These are phyloP conservation scores for Philonicus albiceps DNA, from an alignment of 2,888 invertebrate species.

Conservation along the genomic window DNA sequence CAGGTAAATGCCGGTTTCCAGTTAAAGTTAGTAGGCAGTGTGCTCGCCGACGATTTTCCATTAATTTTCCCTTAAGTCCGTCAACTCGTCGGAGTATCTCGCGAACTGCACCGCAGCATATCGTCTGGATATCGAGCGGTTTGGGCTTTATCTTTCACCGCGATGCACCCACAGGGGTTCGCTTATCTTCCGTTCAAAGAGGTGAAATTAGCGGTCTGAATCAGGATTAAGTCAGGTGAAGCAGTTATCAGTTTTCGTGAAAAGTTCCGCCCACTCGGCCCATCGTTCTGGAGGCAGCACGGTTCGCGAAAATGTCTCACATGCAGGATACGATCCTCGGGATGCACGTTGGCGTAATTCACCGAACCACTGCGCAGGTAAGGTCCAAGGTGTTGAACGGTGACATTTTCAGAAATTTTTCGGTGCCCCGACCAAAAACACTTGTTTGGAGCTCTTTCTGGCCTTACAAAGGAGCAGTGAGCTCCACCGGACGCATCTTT, in stretches of 20 bases:
- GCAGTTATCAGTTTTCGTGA: background rate
- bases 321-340: constrained; percentile 39
- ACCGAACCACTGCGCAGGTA: constrained; percentile 39
- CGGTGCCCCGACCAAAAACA: background rate
- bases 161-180: background rate
- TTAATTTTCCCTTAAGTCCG: background rate
- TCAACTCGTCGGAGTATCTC: background rate
- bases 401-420: background rate
- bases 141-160: background rate
- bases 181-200: background rate
- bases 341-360: constrained; percentile 25
- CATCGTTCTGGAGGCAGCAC: background rate
- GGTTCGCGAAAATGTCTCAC: constrained; percentile 13
- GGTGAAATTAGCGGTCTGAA: background rate
- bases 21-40: background rate
- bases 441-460: background rate
- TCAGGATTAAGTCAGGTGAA: background rate
- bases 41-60: background rate
- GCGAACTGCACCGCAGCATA: background rate
- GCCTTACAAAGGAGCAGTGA: background rate
- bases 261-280: background rate
- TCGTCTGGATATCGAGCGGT: background rate
- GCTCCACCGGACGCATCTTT: background rate
- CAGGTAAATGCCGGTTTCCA: constrained; percentile 22
- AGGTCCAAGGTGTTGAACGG: background rate